Conservation (phyloP, 2,113 vertebrate genomes). For the Amblyornis subalaris region DNA sequence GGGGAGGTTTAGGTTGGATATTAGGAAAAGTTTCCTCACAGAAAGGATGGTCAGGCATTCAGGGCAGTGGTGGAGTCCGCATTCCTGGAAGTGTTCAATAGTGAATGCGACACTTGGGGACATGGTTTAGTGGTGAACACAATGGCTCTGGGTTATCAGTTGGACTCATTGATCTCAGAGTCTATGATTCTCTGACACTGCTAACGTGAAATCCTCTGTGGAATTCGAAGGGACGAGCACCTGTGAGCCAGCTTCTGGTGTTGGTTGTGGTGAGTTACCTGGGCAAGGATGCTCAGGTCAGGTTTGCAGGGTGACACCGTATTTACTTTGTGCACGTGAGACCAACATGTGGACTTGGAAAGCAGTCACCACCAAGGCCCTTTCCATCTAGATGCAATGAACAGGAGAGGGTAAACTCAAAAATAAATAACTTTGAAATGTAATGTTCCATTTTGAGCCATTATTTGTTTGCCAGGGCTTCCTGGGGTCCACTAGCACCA, state of each 20-base stretch:
- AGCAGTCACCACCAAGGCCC: not conserved
- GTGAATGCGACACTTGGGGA: not conserved
- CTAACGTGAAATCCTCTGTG: fast-evolving
- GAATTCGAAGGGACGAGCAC: fast-evolving
- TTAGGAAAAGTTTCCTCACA: not conserved
- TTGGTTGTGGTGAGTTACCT: not conserved
- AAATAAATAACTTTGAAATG: not conserved
- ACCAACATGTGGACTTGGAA: not conserved
- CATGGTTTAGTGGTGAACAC: not conserved
- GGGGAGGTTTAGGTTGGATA: not conserved
- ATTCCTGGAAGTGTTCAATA: not conserved
- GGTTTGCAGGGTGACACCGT: not conserved
- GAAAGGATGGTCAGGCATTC: not conserved
- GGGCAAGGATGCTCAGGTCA: not conserved
- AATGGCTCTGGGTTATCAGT: not conserved
- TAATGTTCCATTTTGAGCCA: not conserved
- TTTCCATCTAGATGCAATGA: not conserved
- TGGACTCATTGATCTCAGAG: not conserved
- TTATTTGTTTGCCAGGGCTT: not conserved
- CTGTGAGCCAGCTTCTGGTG: not conserved
- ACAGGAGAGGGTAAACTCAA: not conserved
- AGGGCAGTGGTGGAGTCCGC: not conserved
- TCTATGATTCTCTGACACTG: not conserved
- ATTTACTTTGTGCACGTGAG: fast-evolving
- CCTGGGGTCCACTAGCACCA: not conserved